Base-by-base conservation (phyloP, 1,140 invertebrate genomes). In the Drosophila lini region DNA sequence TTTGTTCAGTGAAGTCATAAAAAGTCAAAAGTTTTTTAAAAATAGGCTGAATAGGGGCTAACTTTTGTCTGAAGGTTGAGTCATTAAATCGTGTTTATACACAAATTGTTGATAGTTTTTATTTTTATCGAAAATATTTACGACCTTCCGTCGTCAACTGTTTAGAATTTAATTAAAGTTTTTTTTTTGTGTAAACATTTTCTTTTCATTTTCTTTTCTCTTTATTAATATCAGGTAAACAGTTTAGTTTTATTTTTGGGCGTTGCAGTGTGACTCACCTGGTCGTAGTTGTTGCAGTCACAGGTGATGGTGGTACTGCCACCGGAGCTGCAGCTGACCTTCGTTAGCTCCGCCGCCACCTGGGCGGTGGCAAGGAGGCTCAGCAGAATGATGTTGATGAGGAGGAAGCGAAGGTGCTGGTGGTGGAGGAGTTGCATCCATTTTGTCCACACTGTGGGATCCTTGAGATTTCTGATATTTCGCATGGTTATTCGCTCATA, bases 281-380 rank as follows among this genome's bases (percentile, higher is more conserved):
- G 78, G 5, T 82, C 67, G 19, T 64, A 62, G 74, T 86, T 75
- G 13, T 79, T 68, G 62, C 91, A 92, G 64, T 92, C 91, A 15
- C 91, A 92, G 62, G 84, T 91, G 48, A 80, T 89, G 71, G 83
- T 85, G n/a, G 82, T 83, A 19, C 92, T 25, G 52, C 52, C 52
- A 55, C 52, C 91, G 52, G 90, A 85, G 8, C 79, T 74, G 50
- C 91, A 92, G 40, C 10, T 82, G 50, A 90, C 82, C 76, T 90
- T 88, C n/a, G 61, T 36, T 13, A 65, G 0, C n/a, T 75, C 38
- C 55, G 60, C 44, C 41, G 59, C 44, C 38, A 57, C 44, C 31
- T 15, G 64, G 3, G 41, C 2, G 13, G n/a, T 19, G 10, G 50
- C 36, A 1, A 47, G 6, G 11, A 45, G 7, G 19, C 5, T 10